Evolutionary conservation across 2,113 vertebrate species (phyloP), one percentile per base, ranked within the genome.

Genomic region (Calidris pugnax): DNA sequence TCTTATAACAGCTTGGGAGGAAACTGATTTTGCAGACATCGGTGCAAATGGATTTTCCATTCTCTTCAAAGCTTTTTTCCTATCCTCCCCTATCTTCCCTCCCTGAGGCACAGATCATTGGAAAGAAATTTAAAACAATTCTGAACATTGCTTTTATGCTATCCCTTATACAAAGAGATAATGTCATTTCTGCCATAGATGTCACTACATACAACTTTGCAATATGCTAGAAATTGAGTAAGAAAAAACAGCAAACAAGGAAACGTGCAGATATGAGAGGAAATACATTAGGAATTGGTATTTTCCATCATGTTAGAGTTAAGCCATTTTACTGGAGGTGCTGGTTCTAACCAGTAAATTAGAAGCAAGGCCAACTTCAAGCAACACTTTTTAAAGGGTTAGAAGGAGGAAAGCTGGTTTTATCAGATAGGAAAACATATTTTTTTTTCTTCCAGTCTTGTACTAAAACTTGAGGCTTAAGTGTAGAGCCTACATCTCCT

Each of bases 11-110:
- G 78, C 53, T 43, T 91, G 47, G 37, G 64, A 93, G 63, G 83
- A 96, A 95, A 91, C n/a, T 50, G 76, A 90, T 88, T 97, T 97
- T 96, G 73, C 91, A 97, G 97, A 93, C 87, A 78, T 74, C 75
- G 87, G 55, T 81, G 72, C 48, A 93, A 95, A 92, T 95, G 62
- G 67, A 59, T 93, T 95, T 97, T 95, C 85, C 89, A 89, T 93
- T 85, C 88, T 97, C 64, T 90, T 94, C 90, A 86, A 84, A 94
- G 90, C 69, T 45, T 83, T 94, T 73, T 35, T 79, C 53, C 60
- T 87, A 47, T 71, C 20, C n/a, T 73, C 47, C 16, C 23, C 27
- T 66, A 23, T 90, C 63, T 87, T 79, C 66, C 37, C 23, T 87
- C 39, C 75, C 72, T 3, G 3, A 81, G 84, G 83, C 66, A 89